Conservation (phyloP, 2,888 invertebrate species). For the Oxycera nigricornis region DNA sequence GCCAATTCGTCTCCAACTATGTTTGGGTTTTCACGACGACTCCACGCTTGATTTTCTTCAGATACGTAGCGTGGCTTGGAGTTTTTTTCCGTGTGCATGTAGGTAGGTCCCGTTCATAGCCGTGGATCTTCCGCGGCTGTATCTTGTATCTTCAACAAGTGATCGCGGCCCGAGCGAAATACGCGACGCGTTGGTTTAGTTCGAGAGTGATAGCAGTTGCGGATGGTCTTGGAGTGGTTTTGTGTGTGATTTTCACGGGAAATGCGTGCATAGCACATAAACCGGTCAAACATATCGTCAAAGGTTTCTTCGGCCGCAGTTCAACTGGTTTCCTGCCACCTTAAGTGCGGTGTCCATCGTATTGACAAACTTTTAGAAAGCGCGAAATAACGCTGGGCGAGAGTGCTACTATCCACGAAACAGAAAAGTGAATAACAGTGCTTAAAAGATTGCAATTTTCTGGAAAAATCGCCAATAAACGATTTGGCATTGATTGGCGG, state of each 20-base stretch:
- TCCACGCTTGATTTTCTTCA: not conserved
- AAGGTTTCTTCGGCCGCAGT: not conserved
- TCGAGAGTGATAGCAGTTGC: constrained; percentile 23
- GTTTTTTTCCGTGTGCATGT: not conserved
- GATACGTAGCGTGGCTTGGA: not conserved
- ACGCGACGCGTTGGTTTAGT: constrained; percentile 16
- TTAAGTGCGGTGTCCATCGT: not conserved
- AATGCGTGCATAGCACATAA: not conserved
- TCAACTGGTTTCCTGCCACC: not conserved
- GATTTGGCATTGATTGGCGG: no score
- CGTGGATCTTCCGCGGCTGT: no score
- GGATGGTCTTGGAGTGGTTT: not conserved
- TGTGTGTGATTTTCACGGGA: not conserved
- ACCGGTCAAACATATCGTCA: constrained; percentile 6
- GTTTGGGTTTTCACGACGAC: not conserved
- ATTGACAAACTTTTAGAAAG: constrained; percentile 20
- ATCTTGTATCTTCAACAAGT: constrained; percentile 35
- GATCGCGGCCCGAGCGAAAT: constrained; percentile 26
- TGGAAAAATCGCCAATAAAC: no score
- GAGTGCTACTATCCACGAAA: not conserved
- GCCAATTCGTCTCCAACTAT: not conserved
- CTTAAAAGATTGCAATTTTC: no score
- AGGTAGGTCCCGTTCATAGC: not conserved
- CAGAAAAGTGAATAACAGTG: not conserved
- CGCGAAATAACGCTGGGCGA: not conserved